Evolutionary conservation across 1,140 invertebrate species (phyloP).

Genomic region (Lordiphosa clarofinis): DNA sequence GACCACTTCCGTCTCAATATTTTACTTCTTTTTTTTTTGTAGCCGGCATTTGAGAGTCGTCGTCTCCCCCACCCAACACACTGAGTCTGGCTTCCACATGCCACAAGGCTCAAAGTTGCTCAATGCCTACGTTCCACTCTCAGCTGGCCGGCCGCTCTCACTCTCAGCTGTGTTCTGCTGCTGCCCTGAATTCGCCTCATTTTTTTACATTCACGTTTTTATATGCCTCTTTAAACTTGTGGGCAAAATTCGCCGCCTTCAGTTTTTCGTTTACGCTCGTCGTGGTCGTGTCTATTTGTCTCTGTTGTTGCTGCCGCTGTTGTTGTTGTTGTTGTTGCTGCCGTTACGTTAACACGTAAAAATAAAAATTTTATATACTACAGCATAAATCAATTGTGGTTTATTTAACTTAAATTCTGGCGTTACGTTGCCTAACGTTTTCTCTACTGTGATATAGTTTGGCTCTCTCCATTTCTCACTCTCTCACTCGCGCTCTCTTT

Average conservation of each 20-base stretch:
- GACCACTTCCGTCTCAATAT: conserved; percentile 48
- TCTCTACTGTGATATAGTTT: conserved; percentile 6
- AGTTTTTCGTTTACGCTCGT: conserved; percentile 48
- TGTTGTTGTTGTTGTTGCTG: conserved; percentile 13
- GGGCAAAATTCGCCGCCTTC: conserved; percentile 41
- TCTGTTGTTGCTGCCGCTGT: conserved; percentile 42
- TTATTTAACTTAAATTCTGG: too few species aligned
- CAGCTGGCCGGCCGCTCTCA: conserved; percentile 18
- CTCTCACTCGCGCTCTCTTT: conserved; percentile 10
- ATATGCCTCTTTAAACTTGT: conserved; percentile 4
- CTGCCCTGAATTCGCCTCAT: conserved; percentile 46
- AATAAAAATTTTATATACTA: conserved; percentile 12
- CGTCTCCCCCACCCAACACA: conserved; percentile 8
- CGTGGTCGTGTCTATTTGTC: conserved; percentile 8
- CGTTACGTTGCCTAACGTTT: too few species aligned
- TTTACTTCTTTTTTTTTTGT: conserved; percentile 41
- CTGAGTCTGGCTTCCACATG: conserved; percentile 55
- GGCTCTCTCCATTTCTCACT: conserved; percentile 3
- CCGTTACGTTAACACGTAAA: conserved; percentile 3
- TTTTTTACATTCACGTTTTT: conserved; percentile 1
- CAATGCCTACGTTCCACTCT: conserved; percentile 42
- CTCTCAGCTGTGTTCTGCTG: conserved; percentile 42
- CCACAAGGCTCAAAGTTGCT: conserved; percentile 28
- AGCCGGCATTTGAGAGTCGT: not conserved
- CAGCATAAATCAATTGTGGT: conserved; percentile 29